Base-by-base conservation (phyloP, 2,888 invertebrate genomes). In the Lamellibrachia columna region DNA sequence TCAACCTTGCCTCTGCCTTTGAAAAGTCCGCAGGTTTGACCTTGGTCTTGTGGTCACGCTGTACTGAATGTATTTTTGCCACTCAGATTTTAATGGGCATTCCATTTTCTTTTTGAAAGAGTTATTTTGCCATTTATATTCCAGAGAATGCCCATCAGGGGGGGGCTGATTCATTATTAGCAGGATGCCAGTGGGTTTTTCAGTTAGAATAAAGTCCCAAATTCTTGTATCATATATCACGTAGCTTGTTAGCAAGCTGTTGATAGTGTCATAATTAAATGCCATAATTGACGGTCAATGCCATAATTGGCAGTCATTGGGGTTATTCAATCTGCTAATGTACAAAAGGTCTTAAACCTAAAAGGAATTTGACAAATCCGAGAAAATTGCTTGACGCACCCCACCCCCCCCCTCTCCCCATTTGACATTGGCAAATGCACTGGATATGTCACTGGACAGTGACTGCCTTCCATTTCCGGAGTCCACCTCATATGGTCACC, bases 131-230 rank as follows among this genome's bases (percentile, higher is more conserved):
- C 2, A 75, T 75, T 75, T 75, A 75, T 75, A 75, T 75, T 75
- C 22, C 75, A 75, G 75, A 22, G 75, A 75, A 6, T 22, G 75
- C 75, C 22, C 75, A 3, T 75, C 22, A 3, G n/a, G 75, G 15
- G 40, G 40, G 40, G 40, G 40, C 40, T 40, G 22, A 15, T 75
- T 75, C 75, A 11, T 75, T 75, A 22, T 40, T 75, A 6, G 3
- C 75, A 75, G n/a, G 75, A 75, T 75, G 75, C 75, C 75, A 75
- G 75, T 75, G 75, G 75, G 75, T 75, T 75, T 75, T 75, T 75
- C 75, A 75, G 75, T 22, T 15, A 75, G 75, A 75, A 75, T 75
- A 75, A 75, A 75, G 75, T 75, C 75, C 75, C 75, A 75, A 22
- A 15, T 75, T 75, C 22, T 11, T 15, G 75, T 75, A n/a, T 11